Percentiles rank a stretch among this genome's conserved stretches.
phyloP scores from a whole-genome alignment of 2,113 vertebrate genomes.

The Mirza zaza region DNA sequence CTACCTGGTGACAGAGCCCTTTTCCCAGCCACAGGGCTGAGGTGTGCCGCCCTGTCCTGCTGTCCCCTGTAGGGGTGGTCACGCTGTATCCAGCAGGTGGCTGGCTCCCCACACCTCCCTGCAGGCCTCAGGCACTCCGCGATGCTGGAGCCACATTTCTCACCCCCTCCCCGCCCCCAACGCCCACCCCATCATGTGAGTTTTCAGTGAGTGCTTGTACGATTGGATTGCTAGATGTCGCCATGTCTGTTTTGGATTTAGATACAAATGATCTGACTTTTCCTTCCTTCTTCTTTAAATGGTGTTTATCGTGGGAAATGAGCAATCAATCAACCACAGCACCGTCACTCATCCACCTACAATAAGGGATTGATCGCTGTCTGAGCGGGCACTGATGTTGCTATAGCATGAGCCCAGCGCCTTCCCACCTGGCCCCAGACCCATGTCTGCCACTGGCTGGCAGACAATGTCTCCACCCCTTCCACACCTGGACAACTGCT shows the following conservation, averaged over 20 bases:
- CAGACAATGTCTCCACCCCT: background rate
- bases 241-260: background rate
- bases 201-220: background rate
- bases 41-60: rapidly evolving
- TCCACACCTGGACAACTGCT: background rate
- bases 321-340: background rate
- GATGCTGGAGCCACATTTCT: too few species aligned
- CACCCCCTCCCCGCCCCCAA: rapidly evolving
- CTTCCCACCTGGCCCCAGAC: background rate
- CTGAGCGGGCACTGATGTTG: rapidly evolving
- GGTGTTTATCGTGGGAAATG: background rate
- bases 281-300: background rate
- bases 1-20: background rate
- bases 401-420: background rate
- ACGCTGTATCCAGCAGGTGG: background rate
- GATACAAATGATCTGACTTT: background rate
- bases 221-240: background rate
- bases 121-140: background rate
- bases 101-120: background rate
- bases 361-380: background rate
- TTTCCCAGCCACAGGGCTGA: background rate
- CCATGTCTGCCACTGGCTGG: background rate
- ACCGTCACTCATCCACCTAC: background rate
- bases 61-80: background rate
- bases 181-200: background rate